phyloP scores from a whole-genome alignment of 1,140 invertebrate genomes.

The Phthorimaea operculella region DNA sequence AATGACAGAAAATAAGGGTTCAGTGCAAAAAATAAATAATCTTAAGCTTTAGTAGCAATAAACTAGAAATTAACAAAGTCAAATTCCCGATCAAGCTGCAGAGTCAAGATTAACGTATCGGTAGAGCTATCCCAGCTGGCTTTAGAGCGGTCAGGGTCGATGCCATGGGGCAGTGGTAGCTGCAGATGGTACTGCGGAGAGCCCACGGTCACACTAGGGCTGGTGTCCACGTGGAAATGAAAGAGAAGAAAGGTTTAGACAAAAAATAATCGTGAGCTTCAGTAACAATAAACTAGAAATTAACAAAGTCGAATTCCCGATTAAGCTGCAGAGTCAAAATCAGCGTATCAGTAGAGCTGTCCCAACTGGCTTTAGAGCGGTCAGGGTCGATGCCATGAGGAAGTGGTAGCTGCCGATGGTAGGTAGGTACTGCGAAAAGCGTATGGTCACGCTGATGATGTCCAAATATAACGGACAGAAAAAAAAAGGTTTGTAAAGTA shows the following conservation, averaged over 20 bases:
- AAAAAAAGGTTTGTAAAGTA: too few species aligned
- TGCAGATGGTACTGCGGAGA: conserved; percentile 76
- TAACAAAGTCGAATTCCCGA: conserved; percentile 84
- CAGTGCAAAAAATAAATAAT: too few species aligned
- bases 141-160: conserved; percentile 81
- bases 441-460: too few species aligned
- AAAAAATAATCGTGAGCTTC: too few species aligned
- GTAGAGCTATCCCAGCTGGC: conserved; percentile 82
- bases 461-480: too few species aligned
- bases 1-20: too few species aligned
- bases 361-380: conserved; percentile 81
- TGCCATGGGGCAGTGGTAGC: conserved; percentile 81
- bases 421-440: conserved; percentile 73
- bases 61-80: conserved; percentile 86
- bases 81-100: conserved; percentile 79
- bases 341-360: conserved; percentile 73
- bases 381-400: conserved; percentile 85
- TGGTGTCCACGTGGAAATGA: conserved; percentile 75
- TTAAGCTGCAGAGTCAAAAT: conserved; percentile 76
- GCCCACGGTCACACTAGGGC: conserved; percentile 73
- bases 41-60: not conserved
- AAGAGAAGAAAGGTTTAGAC: too few species aligned
- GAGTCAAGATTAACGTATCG: conserved; percentile 74
- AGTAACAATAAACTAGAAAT: conserved; percentile 74
- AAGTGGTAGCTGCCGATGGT: conserved; percentile 77